Conservation (phyloP, 2,797 vertebrate species). For the Acipenser oxyrinchus region DNA sequence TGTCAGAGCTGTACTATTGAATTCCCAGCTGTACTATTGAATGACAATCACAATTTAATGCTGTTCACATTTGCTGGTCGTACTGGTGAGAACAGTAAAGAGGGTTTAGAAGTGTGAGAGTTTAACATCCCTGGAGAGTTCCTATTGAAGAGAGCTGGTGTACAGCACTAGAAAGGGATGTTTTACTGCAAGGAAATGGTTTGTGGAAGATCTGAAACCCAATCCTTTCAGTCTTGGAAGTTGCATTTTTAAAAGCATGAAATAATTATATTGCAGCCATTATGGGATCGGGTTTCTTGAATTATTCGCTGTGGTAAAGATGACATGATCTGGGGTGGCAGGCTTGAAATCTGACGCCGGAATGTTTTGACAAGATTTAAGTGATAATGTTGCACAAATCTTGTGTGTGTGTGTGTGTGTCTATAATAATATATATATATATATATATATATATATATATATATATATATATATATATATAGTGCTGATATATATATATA, state of each 20-base stretch:
- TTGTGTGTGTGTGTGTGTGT: constrained; percentile 24
- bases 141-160: no score
- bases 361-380: constrained; percentile 59
- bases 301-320: constrained; percentile 43
- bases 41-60: no score
- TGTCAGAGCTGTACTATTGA: no score
- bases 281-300: constrained; percentile 52
- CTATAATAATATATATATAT: neutral
- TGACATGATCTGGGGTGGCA: constrained; percentile 47
- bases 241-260: constrained; percentile 24
- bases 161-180: neutral
- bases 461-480: neutral
- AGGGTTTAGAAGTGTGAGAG: neutral
- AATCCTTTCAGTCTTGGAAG: constrained; percentile 41
- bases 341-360: constrained; percentile 45
- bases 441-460: constrained; percentile 2
- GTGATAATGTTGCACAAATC: constrained; percentile 43
- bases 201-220: constrained; percentile 15
- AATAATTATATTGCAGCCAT: constrained; percentile 58
- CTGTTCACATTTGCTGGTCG: no score
- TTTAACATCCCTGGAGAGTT: no score
- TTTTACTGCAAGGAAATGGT: constrained; percentile 7
- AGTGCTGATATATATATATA: neutral
- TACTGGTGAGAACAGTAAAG: neutral
- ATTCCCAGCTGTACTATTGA: no score